Base-by-base conservation (phyloP, 2,113 vertebrate genomes). In the Mobula hypostoma region DNA sequence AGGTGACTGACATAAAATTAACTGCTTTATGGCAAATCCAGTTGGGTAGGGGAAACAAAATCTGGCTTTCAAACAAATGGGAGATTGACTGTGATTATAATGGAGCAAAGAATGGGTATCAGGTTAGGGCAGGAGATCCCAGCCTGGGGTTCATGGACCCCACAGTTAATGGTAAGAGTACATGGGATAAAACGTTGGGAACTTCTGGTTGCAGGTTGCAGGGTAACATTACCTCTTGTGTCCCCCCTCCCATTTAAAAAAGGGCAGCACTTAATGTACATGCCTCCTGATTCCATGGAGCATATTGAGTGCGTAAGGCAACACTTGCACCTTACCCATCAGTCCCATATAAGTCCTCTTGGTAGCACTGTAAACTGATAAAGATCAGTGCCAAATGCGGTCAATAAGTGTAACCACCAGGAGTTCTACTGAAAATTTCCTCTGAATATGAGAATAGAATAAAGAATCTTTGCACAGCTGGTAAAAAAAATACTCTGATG, bases 401-500 rank as follows among this genome's bases (percentile, higher is more conserved):
- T 27, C 83, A 88, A 12, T 29, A 12, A 27, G 27, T 88, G 83
- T 61, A 3, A 87, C 14, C n/a, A 21, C 85, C 11, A 29, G 58
- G 29, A 17, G 63, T 3, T 70, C 70, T 70, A 58, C 32, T 8
- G 66, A 7, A 19, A 76, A 56, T 93, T 74, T 19, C 36, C 1
- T 56, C 91, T 93, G 21, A 74, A 24, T 9, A 40, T 72, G 24
- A 9, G 70, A 93, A 29, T 70, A 14, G 9, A 24, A 93, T 32
- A 93, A 24, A 72, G 32, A 56, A 74, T 24, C 3, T 56, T 88
- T 76, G 40, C 27, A 90, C 91, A 93, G 91, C 21, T 36, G 24
- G 68, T 56, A 93, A 93, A 36, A 36, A 36, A 91, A 85, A 32
- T 32, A 90, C 58, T n/a, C 91, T 76, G 70, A 93, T 27, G n/a